Base-by-base conservation (phyloP, 2,797 vertebrate genomes). In the Coccyzus lansbergi region DNA sequence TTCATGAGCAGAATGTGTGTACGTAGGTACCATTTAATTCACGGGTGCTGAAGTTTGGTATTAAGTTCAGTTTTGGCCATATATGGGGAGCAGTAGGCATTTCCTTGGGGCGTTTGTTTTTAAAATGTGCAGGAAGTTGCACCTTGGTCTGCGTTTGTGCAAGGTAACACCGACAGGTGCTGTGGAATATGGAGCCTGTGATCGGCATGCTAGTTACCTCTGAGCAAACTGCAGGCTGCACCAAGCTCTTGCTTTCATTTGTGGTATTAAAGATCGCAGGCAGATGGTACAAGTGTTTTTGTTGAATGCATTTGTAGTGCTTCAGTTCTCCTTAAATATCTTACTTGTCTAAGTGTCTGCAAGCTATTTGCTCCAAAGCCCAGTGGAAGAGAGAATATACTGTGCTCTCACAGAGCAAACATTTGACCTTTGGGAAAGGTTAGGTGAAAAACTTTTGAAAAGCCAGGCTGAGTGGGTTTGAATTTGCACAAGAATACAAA, bases 101-200 rank as follows among this genome's bases (percentile, higher is more conserved):
- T 96, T 96, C 96, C 95, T 95, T 74, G 71, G 76, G 83, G n/a
- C 62, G 42, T 89, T 95, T 94, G 89, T 91, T 95, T 93, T 91
- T 94, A 52, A 92, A 93, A 60, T 15, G 7, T 31, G 3, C 80
- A 94, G 94, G 95, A 96, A 95, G 36, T 78, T 92, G 93, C 84
- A 95, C 95, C 96, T 96, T 95, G 93, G 29, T 80, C 86, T 40
- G 64, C 12, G 48, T 64, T 70, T 88, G 70, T 4, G 44, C 17
- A 44, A n/a, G 88, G 83, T 92, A 83, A 84, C 52, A 29, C 21
- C 0, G 34, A 21, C 91, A 93, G 93, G 93, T 92, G 75, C 86
- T 83, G 33, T 71, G 88, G 81, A 78, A 40, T 28, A 33, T 7
- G 4, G 51, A 62, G 60, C 29, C 15, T 3, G 6, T 15, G 16